Conservation (phyloP, 64 coral and sea anemone genomes). For the Porites australiensis region DNA sequence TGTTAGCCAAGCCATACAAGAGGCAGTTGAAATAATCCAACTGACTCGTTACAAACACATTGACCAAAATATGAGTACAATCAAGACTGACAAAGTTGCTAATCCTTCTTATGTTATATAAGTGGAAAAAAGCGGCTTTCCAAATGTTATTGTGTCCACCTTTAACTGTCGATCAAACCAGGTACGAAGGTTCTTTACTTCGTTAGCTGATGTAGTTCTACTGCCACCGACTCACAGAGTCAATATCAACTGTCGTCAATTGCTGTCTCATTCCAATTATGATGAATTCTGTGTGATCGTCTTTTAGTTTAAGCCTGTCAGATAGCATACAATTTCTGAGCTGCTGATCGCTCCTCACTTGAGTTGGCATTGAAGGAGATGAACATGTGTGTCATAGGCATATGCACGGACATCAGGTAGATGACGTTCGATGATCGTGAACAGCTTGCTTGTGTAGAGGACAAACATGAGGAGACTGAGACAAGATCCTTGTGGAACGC, state of each 20-base stretch:
- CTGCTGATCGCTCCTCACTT: neutral
- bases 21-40: no score
- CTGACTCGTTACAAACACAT: no score
- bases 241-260: neutral
- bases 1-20: no score
- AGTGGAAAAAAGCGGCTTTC: neutral
- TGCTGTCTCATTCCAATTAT: neutral
- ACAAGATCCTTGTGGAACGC: neutral
- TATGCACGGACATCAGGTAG: neutral
- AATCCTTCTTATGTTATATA: neutral
- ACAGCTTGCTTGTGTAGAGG: neutral
- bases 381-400: neutral
- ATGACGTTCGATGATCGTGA: neutral
- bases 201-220: neutral
- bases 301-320: neutral
- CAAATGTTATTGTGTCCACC: neutral
- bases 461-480: neutral
- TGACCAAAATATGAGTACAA: no score
- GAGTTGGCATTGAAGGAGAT: constrained; percentile 23
- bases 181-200: neutral
- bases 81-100: no score
- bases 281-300: constrained; percentile 17
- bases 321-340: neutral
- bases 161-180: neutral
- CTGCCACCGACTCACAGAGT: neutral